phyloP scores from a whole-genome alignment of 2,797 vertebrate species.

The Streptopelia turtur region DNA sequence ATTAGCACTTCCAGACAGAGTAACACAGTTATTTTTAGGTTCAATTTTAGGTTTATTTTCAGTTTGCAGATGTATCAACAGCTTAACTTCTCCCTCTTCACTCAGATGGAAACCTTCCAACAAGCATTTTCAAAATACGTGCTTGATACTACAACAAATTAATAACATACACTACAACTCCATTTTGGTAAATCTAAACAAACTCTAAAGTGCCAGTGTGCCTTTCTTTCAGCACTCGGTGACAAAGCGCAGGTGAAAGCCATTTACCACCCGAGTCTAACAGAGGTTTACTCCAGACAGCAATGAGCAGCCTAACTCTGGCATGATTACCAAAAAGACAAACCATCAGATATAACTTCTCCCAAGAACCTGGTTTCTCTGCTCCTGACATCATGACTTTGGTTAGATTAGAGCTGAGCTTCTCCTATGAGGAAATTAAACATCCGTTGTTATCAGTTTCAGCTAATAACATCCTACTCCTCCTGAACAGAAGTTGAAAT shows the following conservation, averaged over 20 bases:
- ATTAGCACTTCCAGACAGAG: neutral
- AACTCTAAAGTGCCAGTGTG: fast-evolving
- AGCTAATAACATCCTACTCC: neutral
- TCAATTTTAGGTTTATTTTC: neutral
- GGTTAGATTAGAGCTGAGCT: neutral
- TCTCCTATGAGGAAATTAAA: neutral
- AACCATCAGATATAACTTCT: neutral
- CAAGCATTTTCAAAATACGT: neutral
- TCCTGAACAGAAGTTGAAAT: neutral
- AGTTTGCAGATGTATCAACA: neutral
- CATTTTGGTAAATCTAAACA: neutral
- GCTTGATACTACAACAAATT: neutral
- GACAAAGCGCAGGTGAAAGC: neutral
- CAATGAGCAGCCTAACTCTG: neutral
- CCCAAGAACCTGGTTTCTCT: neutral
- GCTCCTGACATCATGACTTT: neutral
- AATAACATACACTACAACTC: neutral
- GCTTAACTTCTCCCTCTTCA: neutral
- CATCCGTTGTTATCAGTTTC: neutral
- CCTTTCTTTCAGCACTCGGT: neutral
- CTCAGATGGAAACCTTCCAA: neutral
- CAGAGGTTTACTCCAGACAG: neutral
- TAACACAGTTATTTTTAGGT: neutral
- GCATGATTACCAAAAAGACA: neutral
- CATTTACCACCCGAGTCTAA: neutral